Conservation (phyloP, 2,113 vertebrate genomes). For the Corapipo altera region DNA sequence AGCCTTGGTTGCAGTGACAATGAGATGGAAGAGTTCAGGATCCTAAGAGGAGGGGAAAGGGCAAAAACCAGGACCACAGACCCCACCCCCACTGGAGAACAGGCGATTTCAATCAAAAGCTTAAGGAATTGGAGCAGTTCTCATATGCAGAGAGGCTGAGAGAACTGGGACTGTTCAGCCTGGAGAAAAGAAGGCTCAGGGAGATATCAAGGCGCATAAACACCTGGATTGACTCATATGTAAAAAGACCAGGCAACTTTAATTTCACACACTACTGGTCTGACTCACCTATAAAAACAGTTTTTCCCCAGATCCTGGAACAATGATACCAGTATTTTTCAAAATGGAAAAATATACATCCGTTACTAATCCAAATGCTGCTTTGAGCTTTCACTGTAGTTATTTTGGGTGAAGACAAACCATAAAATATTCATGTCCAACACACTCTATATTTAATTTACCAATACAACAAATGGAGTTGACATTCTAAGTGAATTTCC, state of each 20-base stretch:
- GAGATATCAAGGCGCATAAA: not conserved
- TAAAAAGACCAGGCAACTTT: not conserved
- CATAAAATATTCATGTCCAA: not conserved
- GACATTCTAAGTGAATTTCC: not conserved
- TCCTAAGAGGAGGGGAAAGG: not conserved
- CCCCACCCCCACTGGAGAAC: not conserved
- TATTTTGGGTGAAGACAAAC: not conserved
- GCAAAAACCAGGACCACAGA: not conserved
- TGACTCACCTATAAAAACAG: not conserved
- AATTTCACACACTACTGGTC: not conserved
- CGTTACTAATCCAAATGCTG: not conserved
- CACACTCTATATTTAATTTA: not conserved
- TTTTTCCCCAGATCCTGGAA: not conserved
- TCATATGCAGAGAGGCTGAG: not conserved
- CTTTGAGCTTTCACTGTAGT: not conserved
- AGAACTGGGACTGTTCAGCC: not conserved
- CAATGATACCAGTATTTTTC: not conserved
- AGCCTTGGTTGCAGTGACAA: not conserved
- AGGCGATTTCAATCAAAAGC: not conserved
- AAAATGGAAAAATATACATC: not conserved
- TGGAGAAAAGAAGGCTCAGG: not conserved
- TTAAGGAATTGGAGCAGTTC: not conserved
- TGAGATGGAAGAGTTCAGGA: not conserved
- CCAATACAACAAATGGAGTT: not conserved
- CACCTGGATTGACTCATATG: not conserved